Evolutionary conservation across 2,888 invertebrate genomes (phyloP).

Genomic region (Caradrina kadenii): DNA sequence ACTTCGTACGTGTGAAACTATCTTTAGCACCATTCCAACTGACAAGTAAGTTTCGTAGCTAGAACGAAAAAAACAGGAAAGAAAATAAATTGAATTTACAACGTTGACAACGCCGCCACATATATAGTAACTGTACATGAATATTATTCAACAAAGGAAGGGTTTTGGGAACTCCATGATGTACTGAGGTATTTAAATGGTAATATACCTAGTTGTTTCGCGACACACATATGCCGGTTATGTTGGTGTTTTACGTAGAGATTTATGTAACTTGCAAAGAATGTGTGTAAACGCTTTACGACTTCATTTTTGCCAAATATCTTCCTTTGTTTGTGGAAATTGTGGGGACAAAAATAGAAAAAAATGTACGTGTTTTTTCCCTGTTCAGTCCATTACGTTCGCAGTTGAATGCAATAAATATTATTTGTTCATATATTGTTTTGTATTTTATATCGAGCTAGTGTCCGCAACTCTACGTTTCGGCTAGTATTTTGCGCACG

Average conservation of each 20-base stretch:
- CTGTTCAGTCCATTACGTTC: too few relatives aligned
- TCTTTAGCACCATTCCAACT: conserved; percentile 23
- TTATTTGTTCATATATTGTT: too few relatives aligned
- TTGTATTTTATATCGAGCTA: too few relatives aligned
- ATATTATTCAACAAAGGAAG: conserved; percentile 52
- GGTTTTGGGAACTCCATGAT: conserved; percentile 37
- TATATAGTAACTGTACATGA: conserved; percentile 49
- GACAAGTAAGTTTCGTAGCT: conserved; percentile 25
- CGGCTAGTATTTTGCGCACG: too few relatives aligned
- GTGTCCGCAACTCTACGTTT: too few relatives aligned
- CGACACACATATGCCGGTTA: conserved; percentile 41
- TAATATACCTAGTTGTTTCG: conserved; percentile 47
- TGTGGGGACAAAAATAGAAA: background rate
- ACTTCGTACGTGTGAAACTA: background rate
- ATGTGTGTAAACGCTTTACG: conserved; percentile 43
- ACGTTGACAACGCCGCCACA: conserved; percentile 45
- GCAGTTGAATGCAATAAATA: too few relatives aligned
- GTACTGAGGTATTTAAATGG: conserved; percentile 44
- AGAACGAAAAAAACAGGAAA: conserved; percentile 37
- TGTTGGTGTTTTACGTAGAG: conserved; percentile 28
- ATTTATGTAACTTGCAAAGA: conserved; percentile 48
- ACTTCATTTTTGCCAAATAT: conserved; percentile 16
- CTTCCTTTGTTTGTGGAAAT: background rate
- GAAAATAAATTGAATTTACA: conserved; percentile 50
- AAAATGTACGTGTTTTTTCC: too few relatives aligned